Conservation (phyloP, 2,888 invertebrate species). For the Uropetala carovei region DNA sequence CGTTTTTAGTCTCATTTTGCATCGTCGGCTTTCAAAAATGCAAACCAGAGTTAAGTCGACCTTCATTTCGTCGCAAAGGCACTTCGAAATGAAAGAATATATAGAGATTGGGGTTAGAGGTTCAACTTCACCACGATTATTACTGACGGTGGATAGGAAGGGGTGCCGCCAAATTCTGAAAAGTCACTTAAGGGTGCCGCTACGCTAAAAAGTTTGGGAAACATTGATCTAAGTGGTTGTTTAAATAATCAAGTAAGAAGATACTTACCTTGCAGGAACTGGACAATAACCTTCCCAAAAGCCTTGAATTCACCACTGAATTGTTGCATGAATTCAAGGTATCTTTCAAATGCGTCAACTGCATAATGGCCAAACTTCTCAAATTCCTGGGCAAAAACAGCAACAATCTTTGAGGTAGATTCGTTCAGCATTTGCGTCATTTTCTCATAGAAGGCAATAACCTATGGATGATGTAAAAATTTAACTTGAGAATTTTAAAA, state of each 20-base stretch:
- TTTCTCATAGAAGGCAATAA: conserved; percentile 68
- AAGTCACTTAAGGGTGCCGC: too few species aligned
- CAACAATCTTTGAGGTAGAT: conserved; percentile 65
- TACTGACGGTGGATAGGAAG: too few species aligned
- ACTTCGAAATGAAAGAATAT: too few species aligned
- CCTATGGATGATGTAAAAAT: not conserved
- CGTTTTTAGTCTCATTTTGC: too few species aligned
- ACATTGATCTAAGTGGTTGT: too few species aligned
- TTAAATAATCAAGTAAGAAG: not conserved
- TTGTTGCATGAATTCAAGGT: conserved; percentile 79
- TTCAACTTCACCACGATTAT: too few species aligned
- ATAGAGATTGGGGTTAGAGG: too few species aligned
- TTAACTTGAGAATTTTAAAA: not conserved
- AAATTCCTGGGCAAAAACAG: conserved; percentile 74
- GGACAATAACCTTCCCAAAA: conserved; percentile 77
- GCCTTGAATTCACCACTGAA: conserved; percentile 83
- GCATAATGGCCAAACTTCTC: conserved; percentile 76
- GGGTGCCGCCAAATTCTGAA: too few species aligned
- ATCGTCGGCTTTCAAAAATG: too few species aligned
- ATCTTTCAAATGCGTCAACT: conserved; percentile 75
- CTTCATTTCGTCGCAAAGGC: too few species aligned
- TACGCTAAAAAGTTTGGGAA: too few species aligned
- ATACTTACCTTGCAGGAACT: conserved; percentile 77
- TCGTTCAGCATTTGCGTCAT: conserved; percentile 72
- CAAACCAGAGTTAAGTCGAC: too few species aligned